Base-by-base conservation (phyloP, 2,888 invertebrate genomes). In the Andrena bicolor region DNA sequence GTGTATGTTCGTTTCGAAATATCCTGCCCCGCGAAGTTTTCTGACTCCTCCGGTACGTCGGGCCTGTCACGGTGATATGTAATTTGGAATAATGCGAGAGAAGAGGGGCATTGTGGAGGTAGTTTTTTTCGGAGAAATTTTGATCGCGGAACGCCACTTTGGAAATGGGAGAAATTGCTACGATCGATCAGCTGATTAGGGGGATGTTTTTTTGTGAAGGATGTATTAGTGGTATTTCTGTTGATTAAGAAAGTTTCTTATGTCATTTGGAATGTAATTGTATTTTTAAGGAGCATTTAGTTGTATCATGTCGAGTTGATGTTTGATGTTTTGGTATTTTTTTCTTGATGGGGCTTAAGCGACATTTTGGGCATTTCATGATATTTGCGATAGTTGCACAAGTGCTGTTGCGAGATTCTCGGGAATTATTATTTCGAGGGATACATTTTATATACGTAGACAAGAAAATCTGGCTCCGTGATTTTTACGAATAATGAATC, bases 401-500 rank as follows among this genome's bases (percentile, higher is more conserved):
- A 0, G 10, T 63, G 30, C n/a, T 23, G 16, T 30, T 10, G 6
- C 2, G 16, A 1, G 20, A 76, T 8, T 35, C 20, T 35, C 16
- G 2, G 49, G 35, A 71, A 30, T 51, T 35, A 51, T 65, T 65
- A 3, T 35, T 72, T 60, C 3, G 20, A 35, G 16, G 41, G 23
- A 10, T 51, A 10, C 2, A 28, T 20, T 30, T 71, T 26, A 8
- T 13, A 49, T 8, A 61, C 0, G 2, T 70, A 65, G 28, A 30
- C 7, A 2, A 53, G 63, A 32, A n/a, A 32, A 23, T 13, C n/a
- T 41, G 51, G 16, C 53, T 30, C 10, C 7, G 13, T 65, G 26
- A 77, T 80, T 83, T 84, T 73, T 84, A 68, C 51, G 16, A 58
- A 35, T 60, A 56, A 76, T 63, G 30, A 84, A 80, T 82, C 94